These are phyloP conservation scores for Nyctalus aviator DNA, from an alignment of 2,797 vertebrate species.

Conservation along the genomic window DNA sequence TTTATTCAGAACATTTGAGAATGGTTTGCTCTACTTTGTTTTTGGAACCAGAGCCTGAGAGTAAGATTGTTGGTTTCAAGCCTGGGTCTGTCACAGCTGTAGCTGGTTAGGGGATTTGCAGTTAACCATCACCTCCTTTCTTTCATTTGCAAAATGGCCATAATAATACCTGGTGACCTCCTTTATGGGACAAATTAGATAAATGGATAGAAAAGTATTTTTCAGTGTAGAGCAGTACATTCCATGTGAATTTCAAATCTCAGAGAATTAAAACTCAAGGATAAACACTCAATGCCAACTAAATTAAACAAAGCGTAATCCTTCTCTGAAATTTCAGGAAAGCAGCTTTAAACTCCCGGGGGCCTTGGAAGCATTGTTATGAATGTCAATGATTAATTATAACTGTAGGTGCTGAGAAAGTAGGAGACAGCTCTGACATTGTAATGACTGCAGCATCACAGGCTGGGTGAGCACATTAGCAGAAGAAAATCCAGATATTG, in stretches of 20 bases:
- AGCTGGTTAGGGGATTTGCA: not conserved
- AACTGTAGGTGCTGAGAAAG: not conserved
- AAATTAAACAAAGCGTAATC: slow-evolving; percentile 33
- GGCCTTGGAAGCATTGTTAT: not conserved
- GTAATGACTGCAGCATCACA: not conserved
- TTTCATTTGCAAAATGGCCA: not conserved
- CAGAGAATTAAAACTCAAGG: slow-evolving; percentile 22
- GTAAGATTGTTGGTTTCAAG: not conserved
- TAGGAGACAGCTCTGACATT: not conserved
- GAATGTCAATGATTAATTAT: slow-evolving; percentile 45
- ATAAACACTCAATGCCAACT: slow-evolving; percentile 21
- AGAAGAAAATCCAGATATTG: not conserved
- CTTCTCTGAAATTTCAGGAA: slow-evolving; percentile 34
- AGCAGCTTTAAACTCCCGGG: not conserved
- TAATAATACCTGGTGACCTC: not conserved
- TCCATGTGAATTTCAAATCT: not conserved
- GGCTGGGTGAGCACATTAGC: not conserved
- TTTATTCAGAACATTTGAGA: not conserved
- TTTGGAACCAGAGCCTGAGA: not conserved
- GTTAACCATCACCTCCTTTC: not conserved
- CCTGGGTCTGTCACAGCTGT: not conserved
- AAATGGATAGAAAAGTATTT: not conserved
- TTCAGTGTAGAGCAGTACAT: not conserved
- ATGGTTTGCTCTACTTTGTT: not conserved
- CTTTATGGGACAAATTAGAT: not conserved